Evolutionary conservation across 2,113 vertebrate species (phyloP).

Genomic region (Opisthocomus hoazin): DNA sequence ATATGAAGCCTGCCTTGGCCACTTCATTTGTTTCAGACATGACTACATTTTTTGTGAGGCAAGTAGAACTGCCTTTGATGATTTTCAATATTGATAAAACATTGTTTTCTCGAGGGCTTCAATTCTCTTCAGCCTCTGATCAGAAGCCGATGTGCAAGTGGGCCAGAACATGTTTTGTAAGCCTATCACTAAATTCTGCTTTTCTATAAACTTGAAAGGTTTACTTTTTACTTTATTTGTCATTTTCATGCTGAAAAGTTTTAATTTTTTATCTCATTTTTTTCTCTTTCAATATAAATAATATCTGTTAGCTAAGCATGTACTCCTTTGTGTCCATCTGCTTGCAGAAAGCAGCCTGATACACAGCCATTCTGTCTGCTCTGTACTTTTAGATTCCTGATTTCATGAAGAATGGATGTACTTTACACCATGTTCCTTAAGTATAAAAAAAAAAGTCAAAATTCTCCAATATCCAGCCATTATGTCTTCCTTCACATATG

Average conservation of each 20-base stretch:
- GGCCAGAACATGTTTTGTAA: not conserved
- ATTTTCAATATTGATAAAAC: not conserved
- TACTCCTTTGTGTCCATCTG: not conserved
- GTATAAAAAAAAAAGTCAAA: not conserved
- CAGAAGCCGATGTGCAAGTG: not conserved
- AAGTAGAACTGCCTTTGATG: not conserved
- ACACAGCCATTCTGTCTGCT: not conserved
- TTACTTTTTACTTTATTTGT: not conserved
- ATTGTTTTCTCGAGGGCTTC: not conserved
- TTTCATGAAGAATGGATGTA: not conserved
- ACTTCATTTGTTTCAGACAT: not conserved
- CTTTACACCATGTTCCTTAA: not conserved
- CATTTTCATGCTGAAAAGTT: not conserved
- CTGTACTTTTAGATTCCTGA: not conserved
- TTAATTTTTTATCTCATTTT: not conserved
- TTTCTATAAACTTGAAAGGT: not conserved
- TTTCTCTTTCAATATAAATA: not conserved
- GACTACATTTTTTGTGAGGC: not conserved
- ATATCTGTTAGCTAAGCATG: not conserved
- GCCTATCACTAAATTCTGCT: not conserved
- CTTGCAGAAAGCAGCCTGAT: not conserved
- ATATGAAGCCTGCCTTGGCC: not conserved
- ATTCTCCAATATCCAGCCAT: not conserved
- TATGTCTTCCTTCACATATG: not conserved
- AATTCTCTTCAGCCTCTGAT: not conserved